Evolutionary conservation across 2,113 vertebrate species (phyloP).

Genomic region (Carlito syrichta): DNA sequence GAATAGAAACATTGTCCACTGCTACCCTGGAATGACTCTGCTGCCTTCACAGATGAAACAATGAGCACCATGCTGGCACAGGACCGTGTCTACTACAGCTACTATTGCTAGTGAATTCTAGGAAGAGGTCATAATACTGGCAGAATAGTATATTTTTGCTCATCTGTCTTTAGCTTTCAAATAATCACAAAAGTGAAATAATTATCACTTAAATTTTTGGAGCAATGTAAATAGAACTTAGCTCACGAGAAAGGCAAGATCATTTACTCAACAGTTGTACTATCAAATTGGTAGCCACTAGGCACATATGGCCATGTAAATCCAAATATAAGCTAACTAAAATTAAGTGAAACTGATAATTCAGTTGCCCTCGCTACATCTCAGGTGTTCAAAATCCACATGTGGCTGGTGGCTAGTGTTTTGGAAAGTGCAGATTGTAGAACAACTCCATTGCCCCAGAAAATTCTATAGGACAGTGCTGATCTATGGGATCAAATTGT

Average conservation of each 20-base stretch:
- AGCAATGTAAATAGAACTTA: slow-evolving; percentile 19
- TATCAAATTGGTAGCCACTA: background rate
- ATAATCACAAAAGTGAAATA: slow-evolving; percentile 30
- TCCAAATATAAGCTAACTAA: background rate
- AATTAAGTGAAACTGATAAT: background rate
- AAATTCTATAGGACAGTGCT: background rate
- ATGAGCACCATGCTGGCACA: background rate
- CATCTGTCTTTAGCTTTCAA: background rate
- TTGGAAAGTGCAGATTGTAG: background rate
- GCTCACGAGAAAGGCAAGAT: background rate
- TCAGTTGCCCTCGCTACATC: background rate
- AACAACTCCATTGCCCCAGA: background rate
- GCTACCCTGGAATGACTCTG: background rate
- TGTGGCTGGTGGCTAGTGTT: background rate
- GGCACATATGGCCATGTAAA: background rate
- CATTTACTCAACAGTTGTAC: background rate
- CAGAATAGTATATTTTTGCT: background rate
- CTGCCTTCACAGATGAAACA: background rate
- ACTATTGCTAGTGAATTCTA: background rate
- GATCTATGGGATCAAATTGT: background rate
- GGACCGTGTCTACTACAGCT: background rate
- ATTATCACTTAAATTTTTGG: background rate
- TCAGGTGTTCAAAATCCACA: background rate
- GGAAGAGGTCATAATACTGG: background rate
- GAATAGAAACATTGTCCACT: background rate